phyloP scores from a whole-genome alignment of 2,797 vertebrate genomes.

The Philypnodon macrostomus region DNA sequence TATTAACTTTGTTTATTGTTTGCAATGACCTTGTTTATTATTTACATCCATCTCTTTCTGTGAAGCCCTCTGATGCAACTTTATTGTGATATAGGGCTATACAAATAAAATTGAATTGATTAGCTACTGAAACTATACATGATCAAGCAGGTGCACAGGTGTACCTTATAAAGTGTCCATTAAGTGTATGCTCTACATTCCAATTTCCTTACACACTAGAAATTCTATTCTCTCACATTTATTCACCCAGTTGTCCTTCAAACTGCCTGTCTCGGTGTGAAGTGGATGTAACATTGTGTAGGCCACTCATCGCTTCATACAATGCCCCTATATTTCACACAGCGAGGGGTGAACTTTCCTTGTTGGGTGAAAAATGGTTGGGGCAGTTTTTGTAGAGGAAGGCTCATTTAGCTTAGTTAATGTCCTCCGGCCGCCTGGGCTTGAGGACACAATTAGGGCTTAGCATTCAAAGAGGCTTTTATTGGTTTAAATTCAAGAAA shows the following conservation, averaged over 20 bases:
- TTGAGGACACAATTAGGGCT: constrained; percentile 41
- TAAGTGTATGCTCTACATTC: constrained; percentile 15
- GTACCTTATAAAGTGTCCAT: no score
- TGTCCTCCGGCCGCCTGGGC: constrained; percentile 38
- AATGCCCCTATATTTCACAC: constrained; percentile 45
- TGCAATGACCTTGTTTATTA: no score
- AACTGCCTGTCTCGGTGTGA: constrained; percentile 37
- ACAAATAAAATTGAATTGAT: no score
- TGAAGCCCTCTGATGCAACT: no score
- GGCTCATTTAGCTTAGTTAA: constrained; percentile 54
- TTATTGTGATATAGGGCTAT: no score
- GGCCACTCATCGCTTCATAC: constrained; percentile 30
- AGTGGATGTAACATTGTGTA: constrained; percentile 24
- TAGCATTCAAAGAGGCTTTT: constrained; percentile 34
- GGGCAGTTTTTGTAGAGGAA: constrained; percentile 39
- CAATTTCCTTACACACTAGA: constrained; percentile 15
- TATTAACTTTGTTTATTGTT: no score
- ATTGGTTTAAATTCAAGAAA: constrained; percentile 37
- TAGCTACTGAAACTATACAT: no score
- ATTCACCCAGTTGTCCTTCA: constrained; percentile 53
- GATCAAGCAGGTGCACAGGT: no score
- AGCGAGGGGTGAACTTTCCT: constrained; percentile 25
- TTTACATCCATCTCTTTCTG: no score
- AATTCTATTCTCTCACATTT: constrained; percentile 62
- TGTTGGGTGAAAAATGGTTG: constrained; percentile 43